Conservation (phyloP, 2,797 vertebrate genomes). For the Catostomus latipinnis region DNA sequence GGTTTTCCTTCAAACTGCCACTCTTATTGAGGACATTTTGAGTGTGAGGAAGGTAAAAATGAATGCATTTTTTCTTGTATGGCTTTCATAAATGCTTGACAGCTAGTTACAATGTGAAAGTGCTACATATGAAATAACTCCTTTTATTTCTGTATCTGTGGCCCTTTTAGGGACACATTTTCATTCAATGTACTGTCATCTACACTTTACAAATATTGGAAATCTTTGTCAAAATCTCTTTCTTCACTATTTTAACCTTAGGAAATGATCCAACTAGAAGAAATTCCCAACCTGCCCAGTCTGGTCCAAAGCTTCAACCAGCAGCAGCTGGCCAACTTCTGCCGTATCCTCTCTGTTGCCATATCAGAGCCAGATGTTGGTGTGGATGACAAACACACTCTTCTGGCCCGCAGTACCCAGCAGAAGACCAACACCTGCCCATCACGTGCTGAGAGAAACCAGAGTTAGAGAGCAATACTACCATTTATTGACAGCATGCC, state of each 20-base stretch:
- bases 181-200: background rate
- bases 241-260: slow-evolving; percentile 57
- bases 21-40: slow-evolving; percentile 96
- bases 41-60: slow-evolving; percentile 92
- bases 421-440: slow-evolving; percentile 90
- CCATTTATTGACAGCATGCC: background rate
- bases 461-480: slow-evolving; percentile 77
- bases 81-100: background rate
- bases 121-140: too few species aligned
- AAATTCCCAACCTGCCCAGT: slow-evolving; percentile 90
- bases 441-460: slow-evolving; percentile 94
- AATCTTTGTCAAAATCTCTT: background rate
- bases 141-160: background rate
- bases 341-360: slow-evolving; percentile 96
- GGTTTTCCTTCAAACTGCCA: slow-evolving; percentile 96
- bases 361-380: slow-evolving; percentile 96
- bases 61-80: background rate
- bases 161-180: background rate
- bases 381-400: slow-evolving; percentile 96
- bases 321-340: slow-evolving; percentile 98
- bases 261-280: slow-evolving; percentile 98
- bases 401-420: slow-evolving; percentile 95
- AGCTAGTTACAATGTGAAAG: too few species aligned
- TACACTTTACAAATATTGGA: too few species aligned
- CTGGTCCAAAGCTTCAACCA: slow-evolving; percentile 98